Conservation (phyloP, 2,888 invertebrate genomes). For the Euclidia mi region DNA sequence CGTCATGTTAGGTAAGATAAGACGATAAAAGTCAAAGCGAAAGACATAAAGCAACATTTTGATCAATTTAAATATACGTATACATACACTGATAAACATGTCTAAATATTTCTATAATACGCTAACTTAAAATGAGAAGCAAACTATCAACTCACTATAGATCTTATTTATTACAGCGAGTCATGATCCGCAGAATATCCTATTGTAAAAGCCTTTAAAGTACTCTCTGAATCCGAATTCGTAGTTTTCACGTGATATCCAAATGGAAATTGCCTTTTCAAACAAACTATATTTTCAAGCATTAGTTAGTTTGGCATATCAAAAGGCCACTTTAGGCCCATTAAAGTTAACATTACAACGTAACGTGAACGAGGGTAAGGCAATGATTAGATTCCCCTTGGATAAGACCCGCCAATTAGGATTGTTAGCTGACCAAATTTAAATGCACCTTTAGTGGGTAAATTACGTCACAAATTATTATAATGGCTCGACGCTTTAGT, state of each 20-base stretch:
- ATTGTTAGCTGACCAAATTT: slow-evolving; percentile 37
- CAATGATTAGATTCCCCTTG: slow-evolving; percentile 48
- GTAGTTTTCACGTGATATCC: not conserved
- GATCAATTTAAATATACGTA: no score
- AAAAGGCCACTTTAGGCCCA: slow-evolving; percentile 27
- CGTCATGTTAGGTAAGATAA: no score
- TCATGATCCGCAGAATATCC: no score
- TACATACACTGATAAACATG: no score
- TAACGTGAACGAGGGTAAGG: slow-evolving; percentile 38
- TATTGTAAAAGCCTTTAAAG: no score
- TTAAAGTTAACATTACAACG: slow-evolving; percentile 30
- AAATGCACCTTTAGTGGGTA: slow-evolving; percentile 42
- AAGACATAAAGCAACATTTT: no score
- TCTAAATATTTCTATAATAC: no score
- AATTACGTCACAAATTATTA: slow-evolving; percentile 35
- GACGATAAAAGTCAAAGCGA: no score
- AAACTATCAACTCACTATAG: no score
- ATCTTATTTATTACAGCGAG: no score
- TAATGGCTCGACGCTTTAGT: slow-evolving; percentile 33
- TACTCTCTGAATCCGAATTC: no score
- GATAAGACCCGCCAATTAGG: slow-evolving; percentile 52
- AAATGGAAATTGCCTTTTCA: not conserved
- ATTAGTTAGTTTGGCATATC: slow-evolving; percentile 23
- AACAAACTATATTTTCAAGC: not conserved
- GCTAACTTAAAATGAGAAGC: no score